These are phyloP conservation scores for Eurystomus gularis DNA, from an alignment of 2,113 vertebrate species.

Conservation along the genomic window DNA sequence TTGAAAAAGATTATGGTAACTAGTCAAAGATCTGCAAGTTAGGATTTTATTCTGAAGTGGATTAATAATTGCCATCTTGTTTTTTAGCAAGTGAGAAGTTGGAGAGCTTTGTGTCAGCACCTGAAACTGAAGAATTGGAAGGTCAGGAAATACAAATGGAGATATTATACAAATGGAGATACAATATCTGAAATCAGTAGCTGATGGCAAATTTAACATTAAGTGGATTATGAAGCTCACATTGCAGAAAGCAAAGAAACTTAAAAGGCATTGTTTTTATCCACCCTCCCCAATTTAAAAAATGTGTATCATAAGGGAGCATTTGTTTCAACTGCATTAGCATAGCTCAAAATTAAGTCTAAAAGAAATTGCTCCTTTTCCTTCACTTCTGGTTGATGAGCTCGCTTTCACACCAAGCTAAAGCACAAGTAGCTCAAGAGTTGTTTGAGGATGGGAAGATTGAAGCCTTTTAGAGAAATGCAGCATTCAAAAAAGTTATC, in stretches of 20 bases:
- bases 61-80: neutral
- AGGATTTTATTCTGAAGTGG: neutral
- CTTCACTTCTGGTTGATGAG: neutral
- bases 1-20: neutral
- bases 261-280: neutral
- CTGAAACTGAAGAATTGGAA: neutral
- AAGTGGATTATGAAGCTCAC: neutral
- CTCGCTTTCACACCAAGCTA: neutral
- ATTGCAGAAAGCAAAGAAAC: neutral
- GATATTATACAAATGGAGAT: too few relatives aligned
- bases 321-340: neutral
- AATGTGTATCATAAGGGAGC: neutral
- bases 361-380: neutral
- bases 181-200: neutral
- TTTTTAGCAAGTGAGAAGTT: neutral
- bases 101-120: neutral
- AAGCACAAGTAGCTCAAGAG: neutral
- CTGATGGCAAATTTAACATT: neutral
- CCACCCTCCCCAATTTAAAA: rapidly evolving
- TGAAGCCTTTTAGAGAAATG: neutral
- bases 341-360: neutral
- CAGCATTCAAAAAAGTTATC: neutral
- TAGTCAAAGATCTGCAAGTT: neutral
- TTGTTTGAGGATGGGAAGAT: neutral
- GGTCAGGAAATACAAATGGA: neutral